Evolutionary conservation across 2,888 invertebrate genomes (phyloP).

Genomic region (Athalia circularis): DNA sequence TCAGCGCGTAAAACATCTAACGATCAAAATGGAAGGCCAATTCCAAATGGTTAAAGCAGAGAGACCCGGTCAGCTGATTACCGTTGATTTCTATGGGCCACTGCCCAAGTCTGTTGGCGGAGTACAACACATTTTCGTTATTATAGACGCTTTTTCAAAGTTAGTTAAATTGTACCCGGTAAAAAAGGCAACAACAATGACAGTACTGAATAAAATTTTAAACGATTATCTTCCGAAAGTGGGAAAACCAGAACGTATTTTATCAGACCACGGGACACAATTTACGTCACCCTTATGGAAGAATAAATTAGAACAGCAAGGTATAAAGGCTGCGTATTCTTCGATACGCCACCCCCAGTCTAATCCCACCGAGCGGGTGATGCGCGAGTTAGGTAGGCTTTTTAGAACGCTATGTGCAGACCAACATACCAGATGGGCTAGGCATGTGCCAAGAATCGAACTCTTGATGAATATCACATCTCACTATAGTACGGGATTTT

Average conservation of each 20-base stretch:
- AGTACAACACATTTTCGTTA: background rate
- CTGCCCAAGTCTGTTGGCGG: background rate
- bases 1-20: background rate
- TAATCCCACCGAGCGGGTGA: slow-evolving; percentile 26
- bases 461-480: background rate
- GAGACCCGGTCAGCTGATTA: background rate
- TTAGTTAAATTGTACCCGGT: background rate
- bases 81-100: background rate
- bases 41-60: background rate
- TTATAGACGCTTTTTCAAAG: slow-evolving; percentile 7
- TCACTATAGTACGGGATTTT: slow-evolving; percentile 32
- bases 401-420: slow-evolving; percentile 16
- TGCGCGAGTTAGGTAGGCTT: slow-evolving; percentile 22
- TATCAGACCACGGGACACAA: background rate
- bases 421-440: slow-evolving; percentile 26
- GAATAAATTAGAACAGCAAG: background rate
- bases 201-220: background rate
- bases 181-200: background rate
- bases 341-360: slow-evolving; percentile 32
- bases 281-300: background rate
- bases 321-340: too few relatives aligned
- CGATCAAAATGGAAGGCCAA: background rate
- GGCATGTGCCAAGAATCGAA: slow-evolving; percentile 7
- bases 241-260: background rate
- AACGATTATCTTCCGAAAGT: background rate